Conservation (phyloP, 2,888 invertebrate species). For the Drosophila mercatorum region DNA sequence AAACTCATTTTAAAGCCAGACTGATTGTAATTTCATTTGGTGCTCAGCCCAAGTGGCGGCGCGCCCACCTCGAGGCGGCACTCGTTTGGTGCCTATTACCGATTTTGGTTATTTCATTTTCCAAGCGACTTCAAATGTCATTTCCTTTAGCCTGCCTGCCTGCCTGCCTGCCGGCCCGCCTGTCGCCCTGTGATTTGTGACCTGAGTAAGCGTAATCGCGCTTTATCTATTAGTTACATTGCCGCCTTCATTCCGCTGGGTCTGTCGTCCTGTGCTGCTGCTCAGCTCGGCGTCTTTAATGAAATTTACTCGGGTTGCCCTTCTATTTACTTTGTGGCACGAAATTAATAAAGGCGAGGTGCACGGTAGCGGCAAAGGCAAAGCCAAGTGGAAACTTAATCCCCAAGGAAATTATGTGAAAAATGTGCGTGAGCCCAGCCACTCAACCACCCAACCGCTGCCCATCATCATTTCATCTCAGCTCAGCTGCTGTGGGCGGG, state of each 20-base stretch:
- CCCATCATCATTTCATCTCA: conserved; percentile 18
- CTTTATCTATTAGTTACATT: conserved; percentile 74
- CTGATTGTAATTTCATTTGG: conserved; percentile 76
- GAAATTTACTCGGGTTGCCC: conserved; percentile 69
- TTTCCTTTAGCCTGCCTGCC: conserved; percentile 50
- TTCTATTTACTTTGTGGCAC: conserved; percentile 73
- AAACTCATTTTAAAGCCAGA: conserved; percentile 70
- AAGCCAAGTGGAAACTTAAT: conserved; percentile 74
- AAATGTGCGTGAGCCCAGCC: conserved; percentile 65
- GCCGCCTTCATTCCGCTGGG: conserved; percentile 40
- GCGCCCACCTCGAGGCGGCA: conserved; percentile 3
- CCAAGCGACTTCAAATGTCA: conserved; percentile 70
- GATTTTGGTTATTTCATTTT: conserved; percentile 72
- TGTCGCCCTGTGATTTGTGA: conserved; percentile 63
- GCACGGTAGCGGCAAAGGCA: conserved; percentile 39
- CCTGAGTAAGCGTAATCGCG: conserved; percentile 66
- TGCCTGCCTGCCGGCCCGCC: neutral
- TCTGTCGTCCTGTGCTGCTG: neutral
- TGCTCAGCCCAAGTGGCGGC: conserved; percentile 4
- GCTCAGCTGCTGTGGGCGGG: conserved; percentile 10
- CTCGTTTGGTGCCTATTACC: conserved; percentile 49
- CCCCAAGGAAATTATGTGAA: conserved; percentile 77
- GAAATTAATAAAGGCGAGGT: conserved; percentile 69
- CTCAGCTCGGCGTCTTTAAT: conserved; percentile 62
- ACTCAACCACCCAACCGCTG: neutral